Conservation (phyloP, 2,113 vertebrate species). For the Nothobranchius kuhntae region DNA sequence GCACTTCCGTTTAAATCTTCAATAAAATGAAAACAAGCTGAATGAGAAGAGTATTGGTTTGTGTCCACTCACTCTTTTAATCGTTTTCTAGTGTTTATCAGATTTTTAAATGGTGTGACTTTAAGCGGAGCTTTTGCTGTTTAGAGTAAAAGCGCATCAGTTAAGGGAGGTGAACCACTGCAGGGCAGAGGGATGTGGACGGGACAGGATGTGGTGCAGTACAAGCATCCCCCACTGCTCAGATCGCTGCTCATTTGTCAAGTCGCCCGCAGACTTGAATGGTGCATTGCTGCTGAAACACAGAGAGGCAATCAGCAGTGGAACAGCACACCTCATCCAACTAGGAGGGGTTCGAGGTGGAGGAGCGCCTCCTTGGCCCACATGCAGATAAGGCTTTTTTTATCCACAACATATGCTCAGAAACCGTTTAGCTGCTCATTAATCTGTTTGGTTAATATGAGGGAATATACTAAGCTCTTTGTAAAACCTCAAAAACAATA, state of each 20-base stretch:
- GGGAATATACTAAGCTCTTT: neutral
- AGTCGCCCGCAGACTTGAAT: constrained; percentile 81
- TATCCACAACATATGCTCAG: neutral
- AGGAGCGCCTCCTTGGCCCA: constrained; percentile 55
- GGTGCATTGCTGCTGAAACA: constrained; percentile 83
- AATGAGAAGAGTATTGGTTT: neutral
- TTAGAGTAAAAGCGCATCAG: constrained; percentile 39
- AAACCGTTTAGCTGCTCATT: constrained; percentile 16
- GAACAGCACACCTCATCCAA: constrained; percentile 59
- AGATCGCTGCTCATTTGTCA: constrained; percentile 81
- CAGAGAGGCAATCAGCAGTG: constrained; percentile 66
- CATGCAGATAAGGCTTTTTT: constrained; percentile 46
- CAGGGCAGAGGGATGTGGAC: constrained; percentile 57
- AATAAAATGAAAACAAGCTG: neutral
- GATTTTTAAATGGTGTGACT: constrained; percentile 36
- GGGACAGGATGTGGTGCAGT: constrained; percentile 78
- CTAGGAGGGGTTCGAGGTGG: constrained; percentile 71
- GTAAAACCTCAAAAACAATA: neutral
- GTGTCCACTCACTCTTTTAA: neutral
- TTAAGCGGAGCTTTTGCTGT: constrained; percentile 36
- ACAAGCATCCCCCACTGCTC: constrained; percentile 70
- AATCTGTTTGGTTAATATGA: constrained; percentile 5
- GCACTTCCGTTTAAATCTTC: neutral
- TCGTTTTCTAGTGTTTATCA: constrained; percentile 11
- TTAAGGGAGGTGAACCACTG: constrained; percentile 66